phyloP scores from a whole-genome alignment of 2,888 invertebrate genomes.

The Patella depressa region DNA sequence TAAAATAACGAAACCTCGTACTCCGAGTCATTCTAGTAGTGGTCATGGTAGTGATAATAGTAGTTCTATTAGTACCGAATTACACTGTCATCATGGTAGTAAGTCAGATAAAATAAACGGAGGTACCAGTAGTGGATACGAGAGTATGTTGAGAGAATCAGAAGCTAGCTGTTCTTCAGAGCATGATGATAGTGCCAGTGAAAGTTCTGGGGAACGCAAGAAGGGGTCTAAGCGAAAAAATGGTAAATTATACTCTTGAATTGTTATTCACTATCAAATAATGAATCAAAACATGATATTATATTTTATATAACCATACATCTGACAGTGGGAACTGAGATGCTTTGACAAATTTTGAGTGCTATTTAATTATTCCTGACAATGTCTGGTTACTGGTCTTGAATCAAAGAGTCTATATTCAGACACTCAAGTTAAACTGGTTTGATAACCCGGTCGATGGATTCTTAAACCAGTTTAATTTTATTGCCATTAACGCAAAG shows the following conservation, averaged over 20 bases:
- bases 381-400: too few relatives aligned
- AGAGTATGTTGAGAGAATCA: slow-evolving; percentile 86
- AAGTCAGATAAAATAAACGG: slow-evolving; percentile 63
- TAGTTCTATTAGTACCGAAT: slow-evolving; percentile 61
- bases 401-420: too few relatives aligned
- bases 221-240: slow-evolving; percentile 62
- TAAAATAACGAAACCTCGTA: slow-evolving; percentile 69
- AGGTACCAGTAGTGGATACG: slow-evolving; percentile 87
- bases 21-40: slow-evolving; percentile 70
- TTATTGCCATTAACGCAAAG: too few relatives aligned
- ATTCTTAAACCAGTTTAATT: too few relatives aligned
- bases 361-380: too few relatives aligned
- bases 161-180: slow-evolving; percentile 85
- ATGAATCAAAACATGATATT: background rate
- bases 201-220: slow-evolving; percentile 62
- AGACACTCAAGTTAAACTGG: too few relatives aligned
- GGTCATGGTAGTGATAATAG: slow-evolving; percentile 71
- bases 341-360: too few relatives aligned
- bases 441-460: too few relatives aligned
- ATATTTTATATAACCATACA: too few relatives aligned
- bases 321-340: too few relatives aligned
- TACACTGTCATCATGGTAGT: slow-evolving; percentile 55
- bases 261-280: background rate
- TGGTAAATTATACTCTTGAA: slow-evolving; percentile 26
- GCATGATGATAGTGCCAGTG: slow-evolving; percentile 71